Percentiles rank a stretch among this genome's conserved stretches.
Conservation (phyloP, 2,888 invertebrate species). For the Rhopalosiphum nymphaeae region DNA sequence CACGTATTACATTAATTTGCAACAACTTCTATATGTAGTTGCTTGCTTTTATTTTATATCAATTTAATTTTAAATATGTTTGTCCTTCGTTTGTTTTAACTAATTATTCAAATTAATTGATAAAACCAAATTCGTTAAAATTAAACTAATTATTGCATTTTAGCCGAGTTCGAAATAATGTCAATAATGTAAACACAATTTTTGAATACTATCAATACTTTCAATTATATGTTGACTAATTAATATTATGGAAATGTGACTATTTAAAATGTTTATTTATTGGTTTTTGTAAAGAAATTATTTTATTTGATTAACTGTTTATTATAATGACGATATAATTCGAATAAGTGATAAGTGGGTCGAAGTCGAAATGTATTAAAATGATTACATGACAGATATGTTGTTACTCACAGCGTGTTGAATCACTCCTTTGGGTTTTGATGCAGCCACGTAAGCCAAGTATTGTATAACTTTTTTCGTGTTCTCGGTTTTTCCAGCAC, state of each 20-base stretch:
- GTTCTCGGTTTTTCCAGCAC: slow-evolving; percentile 99
- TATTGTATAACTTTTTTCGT: slow-evolving; percentile 99
- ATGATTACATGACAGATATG: neutral
- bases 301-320: neutral
- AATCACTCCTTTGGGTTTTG: slow-evolving; percentile 85
- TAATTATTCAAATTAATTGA: neutral
- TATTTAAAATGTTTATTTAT: neutral
- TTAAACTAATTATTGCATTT: neutral
- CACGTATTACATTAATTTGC: neutral
- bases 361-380: neutral
- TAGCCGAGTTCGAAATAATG: neutral
- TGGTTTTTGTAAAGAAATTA: neutral
- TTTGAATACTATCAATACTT: neutral
- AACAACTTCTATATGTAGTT: neutral
- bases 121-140: neutral
- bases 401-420: slow-evolving; percentile 70
- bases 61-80: neutral
- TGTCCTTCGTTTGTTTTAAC: neutral
- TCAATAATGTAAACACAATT: neutral
- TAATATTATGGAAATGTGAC: neutral
- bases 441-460: slow-evolving; percentile 98
- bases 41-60: neutral
- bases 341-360: neutral
- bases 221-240: neutral
- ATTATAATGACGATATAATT: neutral